Evolutionary conservation across 35 echinoderm and acorn worm genomes (phyloP), one percentile per base, ranked within the genome.

Genomic region (Anneissia japonica): DNA sequence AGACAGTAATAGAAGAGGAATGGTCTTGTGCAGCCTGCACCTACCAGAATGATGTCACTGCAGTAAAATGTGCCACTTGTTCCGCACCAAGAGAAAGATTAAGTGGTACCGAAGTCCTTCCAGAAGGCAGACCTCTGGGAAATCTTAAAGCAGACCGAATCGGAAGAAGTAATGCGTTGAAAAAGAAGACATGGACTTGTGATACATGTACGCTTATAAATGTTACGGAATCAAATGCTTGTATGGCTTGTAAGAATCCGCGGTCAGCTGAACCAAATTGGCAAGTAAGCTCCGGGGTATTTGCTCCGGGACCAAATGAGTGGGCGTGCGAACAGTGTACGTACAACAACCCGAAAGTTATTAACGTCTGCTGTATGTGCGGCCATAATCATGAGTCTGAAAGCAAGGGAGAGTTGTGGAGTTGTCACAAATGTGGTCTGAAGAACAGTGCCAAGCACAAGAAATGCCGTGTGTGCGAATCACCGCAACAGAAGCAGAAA

Each of bases 261-360:
- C 76, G 5, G 45, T 37, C 73, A 33, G 34, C 37, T 16, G 7
- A 26, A n/a, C 26, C 35, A 30, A 43, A 72, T n/a, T 74, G 81
- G 46, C 37, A 14, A 55, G 78, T 39, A 17, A 64, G 36, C 73
- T 84, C 9, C 37, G 64, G 30, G 36, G 40, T 46, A 85, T 84
- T 75, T 34, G 83, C 84, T 12, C 79, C 87, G 0, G 32, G 74
- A 33, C 76, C 76, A 34, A 97, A 92, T 86, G 94, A 88, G 12
- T 90, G 88, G 92, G 74, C 88, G 0, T 97, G 94, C 76, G 76
- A 35, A 38, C 64, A 85, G 16, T 97, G 94, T 78, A 97, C 94
- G 12, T 90, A 90, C 86, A 85, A 83, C 38, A 97, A 97, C 75
- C 38, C 85, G 0, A 79, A 82, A 35, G 40, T 39, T 9, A 79